Evolutionary conservation across 1,140 invertebrate genomes (phyloP), one percentile per base, ranked within the genome.

Genomic region (Drosophila lowei): DNA sequence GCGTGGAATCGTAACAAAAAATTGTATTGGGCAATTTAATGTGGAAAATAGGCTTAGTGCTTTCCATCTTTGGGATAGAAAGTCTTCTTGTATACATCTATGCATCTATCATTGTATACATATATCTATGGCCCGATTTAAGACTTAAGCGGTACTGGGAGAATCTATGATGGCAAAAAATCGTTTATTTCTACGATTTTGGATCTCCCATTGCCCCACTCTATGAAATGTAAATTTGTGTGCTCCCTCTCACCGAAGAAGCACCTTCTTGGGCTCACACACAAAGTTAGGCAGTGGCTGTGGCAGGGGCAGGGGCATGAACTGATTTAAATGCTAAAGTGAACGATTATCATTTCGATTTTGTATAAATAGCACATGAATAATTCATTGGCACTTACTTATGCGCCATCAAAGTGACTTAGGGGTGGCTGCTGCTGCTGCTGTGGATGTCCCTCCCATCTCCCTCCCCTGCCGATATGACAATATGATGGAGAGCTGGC

Each of bases 241-340:
- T 8, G 8, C 28, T 30, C 28, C 28, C 2, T 18, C 18, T 18
- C 18, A 18, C 18, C 18, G 18, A 18, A 18, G 23, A 5, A 25
- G 23, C 5, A 25, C 4, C 30, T 34, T 9, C 30, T 30, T 30
- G 8, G 9, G 25, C 48, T 11, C 30, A 34, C 62, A 15, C n/a
- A 23, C 16, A 49, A 25, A 21, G 15, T 7, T 13, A 13, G 23
- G 13, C 18, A 43, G 23, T 13, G 23, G 28, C 25, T 3, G 6
- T 15, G 23, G n/a, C 23, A 1, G 56, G 6, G 30, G 7, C 21
- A 18, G 2, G 9, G 28, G 34, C 47, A 58, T 46, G 54, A 75
- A 62, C 73, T 86, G 81, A 88, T 86, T 86, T 86, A 86, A 88
- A 86, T 86, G 81, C 83, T 86, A 86, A 86, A 86, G 81, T 81